Evolutionary conservation across 2,113 vertebrate genomes (phyloP).

Genomic region (Ciconia maguari): DNA sequence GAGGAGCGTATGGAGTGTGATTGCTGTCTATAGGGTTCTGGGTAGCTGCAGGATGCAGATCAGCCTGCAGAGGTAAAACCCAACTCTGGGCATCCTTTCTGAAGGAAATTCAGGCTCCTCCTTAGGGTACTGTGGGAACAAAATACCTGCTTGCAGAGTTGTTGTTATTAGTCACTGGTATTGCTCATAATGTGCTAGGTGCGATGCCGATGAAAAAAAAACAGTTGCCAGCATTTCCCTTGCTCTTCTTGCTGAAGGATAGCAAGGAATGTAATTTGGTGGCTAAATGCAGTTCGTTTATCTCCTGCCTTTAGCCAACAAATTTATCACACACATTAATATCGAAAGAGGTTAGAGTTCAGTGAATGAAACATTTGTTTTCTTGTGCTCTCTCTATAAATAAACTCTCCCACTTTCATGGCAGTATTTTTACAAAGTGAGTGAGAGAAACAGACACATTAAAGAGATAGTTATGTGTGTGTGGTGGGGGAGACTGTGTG

Average conservation of each 20-base stretch:
- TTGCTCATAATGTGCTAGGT: background rate
- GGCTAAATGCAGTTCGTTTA: background rate
- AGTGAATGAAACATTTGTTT: conserved; percentile 32
- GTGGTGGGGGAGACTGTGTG: background rate
- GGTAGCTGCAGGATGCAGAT: background rate
- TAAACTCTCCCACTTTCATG: conserved; percentile 28
- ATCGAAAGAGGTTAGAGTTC: conserved; percentile 43
- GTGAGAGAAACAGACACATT: background rate
- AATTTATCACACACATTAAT: conserved; percentile 56
- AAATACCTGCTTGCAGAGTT: background rate
- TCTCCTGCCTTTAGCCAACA: conserved; percentile 15
- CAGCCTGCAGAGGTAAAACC: background rate
- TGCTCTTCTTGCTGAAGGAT: background rate
- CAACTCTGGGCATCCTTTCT: background rate
- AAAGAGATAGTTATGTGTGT: background rate
- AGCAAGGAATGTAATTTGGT: background rate
- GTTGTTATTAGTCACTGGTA: background rate
- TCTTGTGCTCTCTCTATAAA: conserved; percentile 31
- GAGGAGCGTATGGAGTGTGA: background rate
- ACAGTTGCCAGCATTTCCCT: background rate
- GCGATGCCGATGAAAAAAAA: background rate
- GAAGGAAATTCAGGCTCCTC: background rate
- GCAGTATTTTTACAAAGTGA: background rate
- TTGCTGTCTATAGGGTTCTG: background rate
- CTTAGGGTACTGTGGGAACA: background rate